Conservation (phyloP, 2,113 vertebrate genomes). For the Mus pahari region DNA sequence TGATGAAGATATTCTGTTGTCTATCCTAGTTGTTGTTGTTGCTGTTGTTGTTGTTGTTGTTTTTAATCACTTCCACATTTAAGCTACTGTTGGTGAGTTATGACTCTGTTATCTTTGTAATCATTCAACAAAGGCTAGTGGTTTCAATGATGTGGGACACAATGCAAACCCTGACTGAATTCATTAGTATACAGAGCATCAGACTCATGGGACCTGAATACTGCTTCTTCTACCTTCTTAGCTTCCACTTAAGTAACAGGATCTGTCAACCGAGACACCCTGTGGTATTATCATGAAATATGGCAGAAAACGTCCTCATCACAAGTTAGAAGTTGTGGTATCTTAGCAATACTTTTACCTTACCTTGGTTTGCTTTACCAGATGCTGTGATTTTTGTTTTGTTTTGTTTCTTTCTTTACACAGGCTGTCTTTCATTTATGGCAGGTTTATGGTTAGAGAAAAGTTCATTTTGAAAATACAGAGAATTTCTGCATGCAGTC, state of each 20-base stretch:
- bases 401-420: neutral
- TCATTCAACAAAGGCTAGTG: neutral
- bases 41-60: no score
- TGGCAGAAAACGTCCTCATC: neutral
- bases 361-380: neutral
- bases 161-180: neutral
- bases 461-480: conserved; percentile 1
- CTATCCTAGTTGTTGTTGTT: neutral
- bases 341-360: neutral
- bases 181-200: neutral
- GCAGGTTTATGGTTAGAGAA: conserved; percentile 3
- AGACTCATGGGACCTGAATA: neutral
- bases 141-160: neutral
- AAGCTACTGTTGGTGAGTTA: neutral
- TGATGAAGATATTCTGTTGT: neutral
- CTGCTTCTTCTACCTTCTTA: neutral
- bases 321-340: conserved; percentile 3
- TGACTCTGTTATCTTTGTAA: neutral
- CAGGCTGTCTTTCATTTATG: neutral
- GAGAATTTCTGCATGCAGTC: neutral
- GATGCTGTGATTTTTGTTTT: neutral
- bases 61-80: neutral
- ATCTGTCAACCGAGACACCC: neutral
- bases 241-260: neutral
- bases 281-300: neutral